A percentile compares a stretch with the other conserved stretches of the same genome.
Evolutionary conservation across 1,140 invertebrate species (phyloP).

Genomic region (Zaprionus taronus): DNA sequence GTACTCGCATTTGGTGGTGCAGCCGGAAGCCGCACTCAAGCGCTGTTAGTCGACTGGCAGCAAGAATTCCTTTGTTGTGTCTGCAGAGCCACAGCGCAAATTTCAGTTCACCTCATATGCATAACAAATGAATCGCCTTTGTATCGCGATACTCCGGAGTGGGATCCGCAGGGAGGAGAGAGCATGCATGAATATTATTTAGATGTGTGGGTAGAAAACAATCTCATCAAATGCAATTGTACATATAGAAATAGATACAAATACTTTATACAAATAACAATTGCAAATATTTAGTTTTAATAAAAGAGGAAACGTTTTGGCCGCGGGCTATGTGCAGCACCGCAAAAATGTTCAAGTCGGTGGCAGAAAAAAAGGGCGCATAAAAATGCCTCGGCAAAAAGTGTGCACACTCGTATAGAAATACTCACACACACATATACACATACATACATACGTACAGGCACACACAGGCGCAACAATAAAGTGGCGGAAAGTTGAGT

Average conservation of each 20-base stretch:
- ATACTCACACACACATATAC: constrained; percentile 32
- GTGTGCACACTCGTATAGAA: constrained; percentile 39
- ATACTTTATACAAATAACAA: constrained; percentile 70
- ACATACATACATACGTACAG: constrained; percentile 16
- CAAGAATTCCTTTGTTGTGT: constrained; percentile 53
- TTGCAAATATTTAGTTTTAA: constrained; percentile 77
- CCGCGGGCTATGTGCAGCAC: constrained; percentile 41
- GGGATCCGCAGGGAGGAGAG: constrained; percentile 26
- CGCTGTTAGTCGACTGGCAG: constrained; percentile 50
- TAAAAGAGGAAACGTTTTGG: constrained; percentile 67
- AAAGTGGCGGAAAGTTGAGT: constrained; percentile 64
- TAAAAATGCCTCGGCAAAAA: constrained; percentile 67
- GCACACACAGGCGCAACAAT: constrained; percentile 55
- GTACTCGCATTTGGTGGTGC: not conserved
- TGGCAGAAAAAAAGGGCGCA: constrained; percentile 58
- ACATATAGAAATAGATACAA: constrained; percentile 56
- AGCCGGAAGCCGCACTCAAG: constrained; percentile 56
- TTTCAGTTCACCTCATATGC: constrained; percentile 68
- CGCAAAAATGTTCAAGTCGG: constrained; percentile 42
- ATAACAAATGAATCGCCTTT: constrained; percentile 77
- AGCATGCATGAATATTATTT: constrained; percentile 64
- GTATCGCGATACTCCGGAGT: constrained; percentile 46
- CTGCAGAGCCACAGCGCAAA: constrained; percentile 37
- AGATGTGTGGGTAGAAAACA: constrained; percentile 29
- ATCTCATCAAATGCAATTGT: constrained; percentile 55